Percentiles rank a stretch among this genome's conserved stretches.
Evolutionary conservation across 1,140 invertebrate species (phyloP).

Genomic region (Pararge aegeria): DNA sequence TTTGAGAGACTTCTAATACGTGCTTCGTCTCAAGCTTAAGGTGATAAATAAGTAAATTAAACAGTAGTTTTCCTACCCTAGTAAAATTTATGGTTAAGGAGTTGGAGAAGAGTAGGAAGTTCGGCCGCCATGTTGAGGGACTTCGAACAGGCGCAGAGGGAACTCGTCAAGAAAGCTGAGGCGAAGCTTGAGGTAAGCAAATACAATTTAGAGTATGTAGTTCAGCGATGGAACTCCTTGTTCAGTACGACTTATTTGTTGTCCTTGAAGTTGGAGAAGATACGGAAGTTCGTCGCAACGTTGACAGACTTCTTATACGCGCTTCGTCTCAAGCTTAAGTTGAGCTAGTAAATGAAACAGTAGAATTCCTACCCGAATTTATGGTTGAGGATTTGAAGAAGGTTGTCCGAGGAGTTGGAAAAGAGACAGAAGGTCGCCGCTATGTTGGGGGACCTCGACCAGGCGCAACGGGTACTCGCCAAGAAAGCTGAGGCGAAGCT

Average conservation of each 20-base stretch:
- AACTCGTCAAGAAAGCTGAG: conserved; percentile 91
- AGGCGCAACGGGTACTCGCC: conserved; percentile 90
- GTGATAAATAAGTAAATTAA: conserved; percentile 93
- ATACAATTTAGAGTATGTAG: no score
- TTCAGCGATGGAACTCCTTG: no score
- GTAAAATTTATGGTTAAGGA: conserved; percentile 94
- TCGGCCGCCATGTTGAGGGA: conserved; percentile 92
- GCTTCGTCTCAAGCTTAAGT: no score
- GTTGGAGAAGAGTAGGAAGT: conserved; percentile 91
- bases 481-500: conserved; percentile 91
- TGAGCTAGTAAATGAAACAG: conserved; percentile 93
- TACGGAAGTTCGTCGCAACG: no score
- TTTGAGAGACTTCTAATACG: no score
- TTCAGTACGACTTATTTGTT: no score
- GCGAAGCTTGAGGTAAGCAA: conserved; percentile 88
- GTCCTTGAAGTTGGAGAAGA: no score
- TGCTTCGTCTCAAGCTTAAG: no score
- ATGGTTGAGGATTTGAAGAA: conserved; percentile 92
- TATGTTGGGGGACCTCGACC: conserved; percentile 93
- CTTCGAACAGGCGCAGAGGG: conserved; percentile 91
- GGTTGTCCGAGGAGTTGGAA: conserved; percentile 93
- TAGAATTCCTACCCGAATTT: conserved; percentile 90
- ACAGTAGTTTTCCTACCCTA: conserved; percentile 91
- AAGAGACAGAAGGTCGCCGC: conserved; percentile 90
- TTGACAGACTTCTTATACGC: no score